Evolutionary conservation across 2,113 vertebrate species (phyloP), one percentile per base, ranked within the genome.

Genomic region (Centropus bengalensis): DNA sequence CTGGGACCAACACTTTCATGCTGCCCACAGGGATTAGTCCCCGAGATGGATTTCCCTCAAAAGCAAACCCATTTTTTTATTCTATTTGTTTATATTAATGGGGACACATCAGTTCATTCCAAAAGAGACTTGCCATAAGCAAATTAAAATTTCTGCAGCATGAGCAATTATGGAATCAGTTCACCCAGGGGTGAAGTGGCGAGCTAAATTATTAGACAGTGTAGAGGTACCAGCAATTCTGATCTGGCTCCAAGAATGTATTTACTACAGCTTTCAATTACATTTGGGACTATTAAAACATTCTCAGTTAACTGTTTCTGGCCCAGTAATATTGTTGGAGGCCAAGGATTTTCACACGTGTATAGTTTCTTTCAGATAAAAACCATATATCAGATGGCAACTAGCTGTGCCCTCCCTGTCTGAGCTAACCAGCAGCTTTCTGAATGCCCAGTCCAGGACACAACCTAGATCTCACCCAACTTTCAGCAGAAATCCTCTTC

Each of bases 131-230:
- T 85, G 10, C 30, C 49, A 23, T 49, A 80, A 90, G 45, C 26
- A 83, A 90, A 88, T 91, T 77, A 73, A 74, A 22, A 59, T 91
- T 89, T 85, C 82, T 83, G 51, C 55, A 74, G n/a, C 42, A 33
- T 54, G 17, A 80, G 59, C 55, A 85, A 74, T 85, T 82, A 91
- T 7, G 8, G 2, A 9, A 89, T 87, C 70, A 55, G 74, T 84
- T 86, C 49, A 94, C 18, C 0, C 17, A 82, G 27, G 30, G 36
- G n/a, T 73, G 58, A 92, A 74, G 44, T 30, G 28, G 55, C 23
- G 26, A 91, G 51, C 55, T 63, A 75, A 89, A 89, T 45, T 82
- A 59, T 82, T 80, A 77, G 83, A n/a, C 6, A 67, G 19, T 54
- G 36, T 67, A 90, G 63, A 83, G 56, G 19, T 62, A 78, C 24